A percentile compares a stretch with the other conserved stretches of the same genome.
Evolutionary conservation across 2,113 vertebrate genomes (phyloP).

Genomic region (Agelaius phoeniceus): DNA sequence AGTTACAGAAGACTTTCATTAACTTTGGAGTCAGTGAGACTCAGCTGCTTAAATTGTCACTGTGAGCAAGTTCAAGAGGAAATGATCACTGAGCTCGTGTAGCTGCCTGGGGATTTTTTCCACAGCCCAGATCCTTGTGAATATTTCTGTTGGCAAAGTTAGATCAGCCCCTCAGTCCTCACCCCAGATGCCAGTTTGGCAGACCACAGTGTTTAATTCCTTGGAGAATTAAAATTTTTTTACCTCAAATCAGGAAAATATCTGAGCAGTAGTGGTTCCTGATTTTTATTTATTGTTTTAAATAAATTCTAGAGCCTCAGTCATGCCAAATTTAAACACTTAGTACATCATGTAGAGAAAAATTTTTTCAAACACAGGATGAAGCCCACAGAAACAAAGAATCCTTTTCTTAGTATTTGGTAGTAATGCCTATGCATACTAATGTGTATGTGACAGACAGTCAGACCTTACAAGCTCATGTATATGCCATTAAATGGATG

Average conservation of each 20-base stretch:
- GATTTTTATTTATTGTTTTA: background rate
- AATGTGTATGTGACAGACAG: background rate
- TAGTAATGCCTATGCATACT: background rate
- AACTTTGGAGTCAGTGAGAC: conserved; percentile 26
- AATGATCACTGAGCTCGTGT: background rate
- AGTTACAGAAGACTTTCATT: conserved; percentile 25
- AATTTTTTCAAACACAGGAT: background rate
- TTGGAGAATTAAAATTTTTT: background rate
- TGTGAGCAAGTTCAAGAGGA: background rate
- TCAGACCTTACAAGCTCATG: background rate
- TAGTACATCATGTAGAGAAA: background rate
- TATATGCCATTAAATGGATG: background rate
- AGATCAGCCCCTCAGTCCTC: background rate
- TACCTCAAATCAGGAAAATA: background rate
- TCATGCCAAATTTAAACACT: background rate
- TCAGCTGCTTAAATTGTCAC: conserved; percentile 43
- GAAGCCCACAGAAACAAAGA: background rate
- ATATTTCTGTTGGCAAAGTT: conserved; percentile 24
- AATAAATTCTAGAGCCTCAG: background rate
- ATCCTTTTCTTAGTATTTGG: background rate
- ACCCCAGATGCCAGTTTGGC: background rate
- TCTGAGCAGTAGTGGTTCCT: background rate
- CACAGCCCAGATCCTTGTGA: background rate
- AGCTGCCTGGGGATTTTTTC: background rate
- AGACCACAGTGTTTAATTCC: background rate